Conservation (phyloP, 2,888 invertebrate species). For the Habroteleia sp. region DNA sequence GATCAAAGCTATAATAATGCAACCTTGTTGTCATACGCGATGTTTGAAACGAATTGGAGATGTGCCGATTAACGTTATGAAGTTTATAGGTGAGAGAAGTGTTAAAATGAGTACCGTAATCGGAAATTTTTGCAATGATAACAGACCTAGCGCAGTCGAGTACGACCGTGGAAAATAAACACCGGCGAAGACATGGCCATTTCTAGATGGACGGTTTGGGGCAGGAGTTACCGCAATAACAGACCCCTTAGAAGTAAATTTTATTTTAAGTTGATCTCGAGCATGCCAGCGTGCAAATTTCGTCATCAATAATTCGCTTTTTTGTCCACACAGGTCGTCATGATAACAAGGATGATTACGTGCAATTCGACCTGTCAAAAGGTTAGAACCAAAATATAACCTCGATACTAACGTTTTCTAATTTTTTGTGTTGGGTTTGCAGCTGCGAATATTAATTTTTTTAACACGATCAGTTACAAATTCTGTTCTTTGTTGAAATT, state of each 20-base stretch:
- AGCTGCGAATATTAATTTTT: too few relatives aligned
- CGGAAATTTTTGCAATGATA: constrained; percentile 37
- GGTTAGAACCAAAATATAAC: constrained; percentile 78
- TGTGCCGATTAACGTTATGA: neutral
- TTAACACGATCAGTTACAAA: too few relatives aligned
- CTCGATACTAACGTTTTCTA: too few relatives aligned
- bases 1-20: constrained; percentile 41
- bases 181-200: constrained; percentile 81
- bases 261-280: too few relatives aligned
- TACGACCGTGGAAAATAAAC: constrained; percentile 68
- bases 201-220: constrained; percentile 82
- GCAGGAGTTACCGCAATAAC: constrained; percentile 80
- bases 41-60: constrained; percentile 1
- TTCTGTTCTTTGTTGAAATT: too few relatives aligned
- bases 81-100: neutral
- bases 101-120: constrained; percentile 17
- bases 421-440: too few relatives aligned
- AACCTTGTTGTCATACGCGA: constrained; percentile 15
- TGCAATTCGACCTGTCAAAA: constrained; percentile 82
- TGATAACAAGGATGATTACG: constrained; percentile 84
- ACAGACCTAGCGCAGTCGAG: constrained; percentile 71
- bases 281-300: too few relatives aligned
- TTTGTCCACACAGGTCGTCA: constrained; percentile 74
- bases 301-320: constrained; percentile 33
- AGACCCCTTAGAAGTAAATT: constrained; percentile 80